phyloP scores from a whole-genome alignment of 1,140 invertebrate genomes.

The Leptopilina boulardi region DNA sequence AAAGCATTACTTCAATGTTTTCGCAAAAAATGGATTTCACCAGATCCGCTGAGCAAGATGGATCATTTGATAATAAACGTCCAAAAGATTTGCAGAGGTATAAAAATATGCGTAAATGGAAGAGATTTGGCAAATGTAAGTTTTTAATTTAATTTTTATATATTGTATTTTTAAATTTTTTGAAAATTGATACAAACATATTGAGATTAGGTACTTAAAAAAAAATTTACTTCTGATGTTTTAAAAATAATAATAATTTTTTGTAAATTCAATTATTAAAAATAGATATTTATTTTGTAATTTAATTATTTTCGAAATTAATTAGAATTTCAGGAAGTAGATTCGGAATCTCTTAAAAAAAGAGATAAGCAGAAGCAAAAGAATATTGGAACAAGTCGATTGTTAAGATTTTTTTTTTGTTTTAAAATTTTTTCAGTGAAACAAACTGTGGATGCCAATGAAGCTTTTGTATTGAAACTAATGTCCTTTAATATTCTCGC shows the following conservation, averaged over 20 bases:
- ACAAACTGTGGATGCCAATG: conserved; percentile 48
- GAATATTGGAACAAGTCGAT: not conserved
- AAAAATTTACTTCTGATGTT: too few relatives aligned
- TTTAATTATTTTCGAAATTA: too few relatives aligned
- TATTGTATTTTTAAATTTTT: not conserved
- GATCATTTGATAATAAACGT: conserved; percentile 36
- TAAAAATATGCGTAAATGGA: conserved; percentile 67
- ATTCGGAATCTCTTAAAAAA: too few relatives aligned
- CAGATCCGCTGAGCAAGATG: not conserved
- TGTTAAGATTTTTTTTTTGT: not conserved
- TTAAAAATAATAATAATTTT: too few relatives aligned
- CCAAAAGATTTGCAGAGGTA: conserved; percentile 60
- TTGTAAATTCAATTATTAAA: too few relatives aligned
- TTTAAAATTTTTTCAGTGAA: conserved; percentile 56
- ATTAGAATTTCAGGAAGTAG: too few relatives aligned
- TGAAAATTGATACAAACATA: too few relatives aligned
- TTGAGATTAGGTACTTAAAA: too few relatives aligned
- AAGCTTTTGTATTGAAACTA: conserved; percentile 69
- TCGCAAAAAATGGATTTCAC: not conserved
- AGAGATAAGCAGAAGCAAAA: too few relatives aligned
- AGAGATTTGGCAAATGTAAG: conserved; percentile 57
- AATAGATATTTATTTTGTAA: too few relatives aligned
- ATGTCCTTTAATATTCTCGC: conserved; percentile 93
- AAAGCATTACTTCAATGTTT: not conserved
- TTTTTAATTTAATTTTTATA: not conserved